Evolutionary conservation across 2,888 invertebrate species (phyloP), one percentile per base, ranked within the genome.

Genomic region (Torymus auratus): DNA sequence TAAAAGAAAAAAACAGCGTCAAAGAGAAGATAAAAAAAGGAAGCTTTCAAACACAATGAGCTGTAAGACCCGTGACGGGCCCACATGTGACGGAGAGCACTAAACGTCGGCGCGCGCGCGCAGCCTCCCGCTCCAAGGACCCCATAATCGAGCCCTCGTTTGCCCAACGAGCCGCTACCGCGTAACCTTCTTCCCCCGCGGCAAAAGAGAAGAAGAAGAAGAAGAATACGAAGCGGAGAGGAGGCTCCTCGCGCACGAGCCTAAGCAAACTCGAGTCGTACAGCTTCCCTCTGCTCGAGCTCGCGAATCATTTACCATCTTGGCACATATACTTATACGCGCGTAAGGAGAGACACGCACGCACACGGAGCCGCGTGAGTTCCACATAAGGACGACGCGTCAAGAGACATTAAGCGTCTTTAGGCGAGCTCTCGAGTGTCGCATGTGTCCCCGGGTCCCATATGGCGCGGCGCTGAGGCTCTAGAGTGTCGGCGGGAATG

Each of bases 371-470:
- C 1, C 20, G 28, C 28, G 41, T 7, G 5, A 41, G 7, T 41
- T 41, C 41, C 41, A 41, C 41, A 41, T 41, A 41, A 41, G 12
- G 50, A 4, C 12, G 23, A 1, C 61, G 64, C 41, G 64, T 73
- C 72, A 53, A 50, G 52, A n/a, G 28, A 41, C 50, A 20, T 75
- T 28, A 64, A 75, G 69, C 56, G 58, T 56, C 70, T 23, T 72
- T 72, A 62, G 62, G 53, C 28, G 41, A 41, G 41, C 15, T 41
- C 55, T 71, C 71, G 61, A 71, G 80, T 76, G 80, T 80, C 77
- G 60, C 56, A 80, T 68, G 68, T 80, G 80, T 61, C 55, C 23
- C 55, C 69, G 62, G 67, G 28, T 28, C 41, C 80, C 80, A 80
- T 76, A 75, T 80, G 80, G 80, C 53, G 72, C 14, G 71, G 71